Evolutionary conservation across 1,140 invertebrate genomes (phyloP).

Genomic region (Bombus soroeensis): DNA sequence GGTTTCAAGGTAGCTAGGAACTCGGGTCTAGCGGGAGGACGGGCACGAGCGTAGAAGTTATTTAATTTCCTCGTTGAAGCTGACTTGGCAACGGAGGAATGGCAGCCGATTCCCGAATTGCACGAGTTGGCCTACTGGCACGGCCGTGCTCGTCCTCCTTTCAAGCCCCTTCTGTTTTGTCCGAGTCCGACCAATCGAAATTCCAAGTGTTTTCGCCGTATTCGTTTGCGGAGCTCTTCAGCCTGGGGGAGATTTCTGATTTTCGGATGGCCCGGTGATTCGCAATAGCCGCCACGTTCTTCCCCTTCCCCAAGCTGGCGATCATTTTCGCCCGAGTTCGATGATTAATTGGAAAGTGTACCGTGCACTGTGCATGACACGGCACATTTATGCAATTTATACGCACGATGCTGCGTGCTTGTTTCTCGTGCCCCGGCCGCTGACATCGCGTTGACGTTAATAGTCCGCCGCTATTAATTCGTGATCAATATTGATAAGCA

Average conservation of each 20-base stretch:
- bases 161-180: constrained; percentile 35
- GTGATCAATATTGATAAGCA: constrained; percentile 39
- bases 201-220: constrained; percentile 52
- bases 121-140: constrained; percentile 44
- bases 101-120: constrained; percentile 64
- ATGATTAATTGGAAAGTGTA: constrained; percentile 49
- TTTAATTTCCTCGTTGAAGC: constrained; percentile 71
- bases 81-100: constrained; percentile 69
- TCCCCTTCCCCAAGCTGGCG: no score
- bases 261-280: constrained; percentile 18
- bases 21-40: not conserved
- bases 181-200: constrained; percentile 56
- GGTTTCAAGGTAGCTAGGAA: constrained; percentile 28
- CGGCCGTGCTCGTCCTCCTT: constrained; percentile 21
- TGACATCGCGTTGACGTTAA: constrained; percentile 29
- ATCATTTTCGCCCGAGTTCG: not conserved
- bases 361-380: constrained; percentile 6
- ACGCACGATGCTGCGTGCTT: not conserved
- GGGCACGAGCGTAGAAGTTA: constrained; percentile 58
- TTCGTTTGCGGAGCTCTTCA: constrained; percentile 57
- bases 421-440: not conserved
- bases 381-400: constrained; percentile 34
- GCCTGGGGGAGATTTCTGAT: constrained; percentile 36
- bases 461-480: constrained; percentile 30
- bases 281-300: no score